A percentile compares a stretch with the other conserved stretches of the same genome.
phyloP scores from a whole-genome alignment of 1,140 invertebrate genomes.

The Papilio dardanus region DNA sequence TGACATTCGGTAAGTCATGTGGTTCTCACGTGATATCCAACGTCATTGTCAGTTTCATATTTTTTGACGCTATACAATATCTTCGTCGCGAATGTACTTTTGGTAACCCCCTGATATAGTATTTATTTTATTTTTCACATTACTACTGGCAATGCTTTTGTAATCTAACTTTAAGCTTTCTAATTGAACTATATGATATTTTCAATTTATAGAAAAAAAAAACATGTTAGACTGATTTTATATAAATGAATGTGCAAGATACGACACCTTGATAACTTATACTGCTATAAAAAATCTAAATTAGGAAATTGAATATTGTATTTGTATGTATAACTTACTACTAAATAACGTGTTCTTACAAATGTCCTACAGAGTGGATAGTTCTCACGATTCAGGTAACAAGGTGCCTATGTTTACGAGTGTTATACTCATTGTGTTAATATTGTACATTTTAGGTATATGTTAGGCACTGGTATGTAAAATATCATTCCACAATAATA shows the following conservation, averaged over 20 bases:
- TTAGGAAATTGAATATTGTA: neutral
- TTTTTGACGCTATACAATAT: no score
- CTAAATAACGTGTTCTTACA: slow-evolving; percentile 18
- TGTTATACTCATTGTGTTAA: slow-evolving; percentile 24
- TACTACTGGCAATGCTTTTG: neutral
- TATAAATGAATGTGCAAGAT: neutral
- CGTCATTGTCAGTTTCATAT: no score
- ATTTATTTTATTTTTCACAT: neutral
- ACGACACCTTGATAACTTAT: neutral
- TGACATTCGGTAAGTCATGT: no score
- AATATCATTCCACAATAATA: slow-evolving; percentile 30
- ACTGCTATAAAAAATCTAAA: neutral
- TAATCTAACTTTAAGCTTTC: neutral
- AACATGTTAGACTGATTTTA: neutral
- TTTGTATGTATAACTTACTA: neutral
- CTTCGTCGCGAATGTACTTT: no score
- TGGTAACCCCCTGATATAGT: neutral
- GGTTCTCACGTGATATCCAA: no score
- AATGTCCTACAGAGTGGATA: neutral
- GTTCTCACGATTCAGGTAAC: slow-evolving; percentile 12
- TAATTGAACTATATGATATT: neutral
- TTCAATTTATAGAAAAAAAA: neutral
- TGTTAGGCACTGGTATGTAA: slow-evolving; percentile 39
- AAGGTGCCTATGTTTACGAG: slow-evolving; percentile 34
- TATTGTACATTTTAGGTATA: slow-evolving; percentile 38